These are phyloP conservation scores for Sesamia nonagrioides DNA, from an alignment of 1,140 invertebrate species.

Conservation along the genomic window DNA sequence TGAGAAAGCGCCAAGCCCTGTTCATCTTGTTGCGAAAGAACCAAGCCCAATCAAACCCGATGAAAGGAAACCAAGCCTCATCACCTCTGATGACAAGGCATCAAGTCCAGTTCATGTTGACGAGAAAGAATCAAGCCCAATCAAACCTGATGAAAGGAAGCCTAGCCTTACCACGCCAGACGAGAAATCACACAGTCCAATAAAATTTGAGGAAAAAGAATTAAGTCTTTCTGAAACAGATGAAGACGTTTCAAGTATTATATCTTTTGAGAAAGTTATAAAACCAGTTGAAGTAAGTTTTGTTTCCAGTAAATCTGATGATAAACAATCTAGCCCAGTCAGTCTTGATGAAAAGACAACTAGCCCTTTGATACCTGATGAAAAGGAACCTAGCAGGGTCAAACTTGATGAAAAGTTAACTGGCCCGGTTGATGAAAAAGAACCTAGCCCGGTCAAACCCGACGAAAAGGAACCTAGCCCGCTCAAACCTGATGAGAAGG, in stretches of 20 bases:
- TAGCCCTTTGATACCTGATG: neutral
- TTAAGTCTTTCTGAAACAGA: neutral
- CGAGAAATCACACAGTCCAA: neutral
- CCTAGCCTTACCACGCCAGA: neutral
- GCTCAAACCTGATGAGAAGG: conserved; percentile 10
- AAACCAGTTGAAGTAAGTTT: neutral
- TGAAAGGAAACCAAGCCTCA: neutral
- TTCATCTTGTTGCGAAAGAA: neutral
- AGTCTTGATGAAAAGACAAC: neutral
- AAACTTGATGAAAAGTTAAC: neutral
- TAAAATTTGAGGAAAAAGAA: neutral
- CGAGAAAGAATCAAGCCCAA: neutral
- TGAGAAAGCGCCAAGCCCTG: conserved; percentile 8
- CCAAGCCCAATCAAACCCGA: neutral
- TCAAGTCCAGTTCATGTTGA: neutral
- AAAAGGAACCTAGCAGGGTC: neutral
- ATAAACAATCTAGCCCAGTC: neutral
- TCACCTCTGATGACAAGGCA: neutral
- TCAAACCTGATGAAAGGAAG: neutral
- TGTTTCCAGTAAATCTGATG: neutral
- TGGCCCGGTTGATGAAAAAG: neutral
- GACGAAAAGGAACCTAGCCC: no score
- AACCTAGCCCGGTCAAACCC: neutral
- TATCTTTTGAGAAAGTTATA: neutral
- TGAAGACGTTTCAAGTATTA: neutral